A percentile compares a stretch with the other conserved stretches of the same genome.
These are phyloP conservation scores for Dryobotodes eremita DNA, from an alignment of 2,888 invertebrate genomes.

Conservation along the genomic window DNA sequence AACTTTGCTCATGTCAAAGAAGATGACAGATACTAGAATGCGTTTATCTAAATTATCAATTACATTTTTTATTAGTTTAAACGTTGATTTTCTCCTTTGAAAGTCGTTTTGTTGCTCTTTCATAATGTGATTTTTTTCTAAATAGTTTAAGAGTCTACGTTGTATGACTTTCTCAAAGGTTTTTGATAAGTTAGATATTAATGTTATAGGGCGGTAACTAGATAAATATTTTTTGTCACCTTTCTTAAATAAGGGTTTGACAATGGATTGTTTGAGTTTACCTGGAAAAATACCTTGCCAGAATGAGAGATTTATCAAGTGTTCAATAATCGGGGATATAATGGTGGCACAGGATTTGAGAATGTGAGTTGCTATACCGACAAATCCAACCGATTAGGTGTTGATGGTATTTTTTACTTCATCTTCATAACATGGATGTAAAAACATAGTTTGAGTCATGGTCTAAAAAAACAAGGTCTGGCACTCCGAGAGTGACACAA, in stretches of 20 bases:
- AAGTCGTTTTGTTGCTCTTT: background rate
- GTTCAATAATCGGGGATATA: background rate
- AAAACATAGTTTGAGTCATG: too few relatives aligned
- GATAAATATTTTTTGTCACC: too few relatives aligned
- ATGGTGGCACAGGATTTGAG: background rate
- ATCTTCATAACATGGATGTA: background rate
- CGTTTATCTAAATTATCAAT: background rate
- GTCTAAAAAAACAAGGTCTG: too few relatives aligned
- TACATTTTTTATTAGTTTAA: background rate
- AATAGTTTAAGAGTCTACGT: background rate
- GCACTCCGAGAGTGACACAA: too few relatives aligned
- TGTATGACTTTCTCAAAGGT: too few relatives aligned
- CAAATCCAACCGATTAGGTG: too few relatives aligned
- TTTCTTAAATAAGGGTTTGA: too few relatives aligned
- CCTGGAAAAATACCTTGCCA: background rate
- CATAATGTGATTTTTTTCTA: background rate
- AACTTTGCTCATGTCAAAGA: background rate
- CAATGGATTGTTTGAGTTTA: background rate
- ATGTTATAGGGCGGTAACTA: too few relatives aligned
- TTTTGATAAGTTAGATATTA: too few relatives aligned
- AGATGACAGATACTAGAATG: background rate
- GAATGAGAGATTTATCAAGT: background rate
- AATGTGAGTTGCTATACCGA: background rate
- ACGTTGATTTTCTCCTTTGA: background rate
- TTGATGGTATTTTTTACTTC: background rate